A percentile compares a stretch with the other conserved stretches of the same genome.
These are phyloP conservation scores for Peromyscus polionotus DNA, from an alignment of 2,113 vertebrate genomes.

Conservation along the genomic window DNA sequence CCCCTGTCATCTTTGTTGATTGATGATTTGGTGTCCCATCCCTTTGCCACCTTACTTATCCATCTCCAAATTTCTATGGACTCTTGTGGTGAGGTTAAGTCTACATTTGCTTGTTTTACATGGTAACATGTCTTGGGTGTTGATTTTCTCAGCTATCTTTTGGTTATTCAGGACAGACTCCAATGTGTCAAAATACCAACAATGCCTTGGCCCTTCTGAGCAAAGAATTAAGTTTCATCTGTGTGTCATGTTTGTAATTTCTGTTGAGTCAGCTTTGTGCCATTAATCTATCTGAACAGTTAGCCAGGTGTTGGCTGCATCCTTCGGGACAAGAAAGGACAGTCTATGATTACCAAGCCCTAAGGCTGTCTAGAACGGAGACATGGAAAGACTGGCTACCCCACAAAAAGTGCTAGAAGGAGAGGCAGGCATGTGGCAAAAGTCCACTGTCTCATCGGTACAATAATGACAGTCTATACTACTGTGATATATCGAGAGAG, in stretches of 20 bases:
- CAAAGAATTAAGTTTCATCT: constrained; percentile 56
- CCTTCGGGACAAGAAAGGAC: background rate
- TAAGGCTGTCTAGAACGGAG: background rate
- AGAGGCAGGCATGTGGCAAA: background rate
- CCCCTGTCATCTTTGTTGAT: background rate
- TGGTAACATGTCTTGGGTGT: background rate
- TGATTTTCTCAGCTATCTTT: constrained; percentile 38
- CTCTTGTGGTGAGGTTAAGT: background rate
- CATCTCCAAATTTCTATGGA: background rate
- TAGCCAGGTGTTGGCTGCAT: background rate
- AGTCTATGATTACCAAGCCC: background rate
- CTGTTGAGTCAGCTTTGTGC: constrained; percentile 31
- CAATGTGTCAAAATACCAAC: constrained; percentile 57
- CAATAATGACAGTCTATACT: background rate
- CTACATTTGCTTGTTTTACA: background rate
- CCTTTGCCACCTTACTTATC: background rate
- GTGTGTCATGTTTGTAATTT: constrained; percentile 51
- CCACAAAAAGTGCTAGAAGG: background rate
- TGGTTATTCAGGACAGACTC: background rate
- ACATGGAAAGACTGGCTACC: background rate
- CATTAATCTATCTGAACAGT: constrained; percentile 28
- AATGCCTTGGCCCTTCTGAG: constrained; percentile 22
- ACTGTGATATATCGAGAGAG: too few relatives aligned
- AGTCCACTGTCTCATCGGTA: background rate
- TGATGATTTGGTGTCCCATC: background rate